Conservation (phyloP, 2,113 vertebrate genomes). For the Egretta garzetta region DNA sequence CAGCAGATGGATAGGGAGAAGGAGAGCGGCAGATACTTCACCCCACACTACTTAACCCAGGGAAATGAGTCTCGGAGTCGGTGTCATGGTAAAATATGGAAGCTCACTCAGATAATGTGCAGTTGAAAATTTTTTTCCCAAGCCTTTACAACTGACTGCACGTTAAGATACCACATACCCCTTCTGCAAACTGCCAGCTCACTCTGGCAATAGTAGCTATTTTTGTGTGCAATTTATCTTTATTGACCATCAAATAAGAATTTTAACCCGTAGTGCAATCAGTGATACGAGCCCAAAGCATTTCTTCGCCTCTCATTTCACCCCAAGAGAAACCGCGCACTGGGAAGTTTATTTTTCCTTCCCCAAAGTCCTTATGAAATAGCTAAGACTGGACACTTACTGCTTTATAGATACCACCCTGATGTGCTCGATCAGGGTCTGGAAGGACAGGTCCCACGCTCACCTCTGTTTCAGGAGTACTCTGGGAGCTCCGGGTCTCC, state of each 20-base stretch:
- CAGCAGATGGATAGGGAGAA: constrained; percentile 59
- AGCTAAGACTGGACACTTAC: background rate
- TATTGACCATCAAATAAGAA: constrained; percentile 9
- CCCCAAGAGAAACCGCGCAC: background rate
- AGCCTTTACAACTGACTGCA: constrained; percentile 19
- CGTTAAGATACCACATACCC: constrained; percentile 15
- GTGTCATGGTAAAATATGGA: constrained; percentile 78
- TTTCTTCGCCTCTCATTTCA: background rate
- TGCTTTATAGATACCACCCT: background rate
- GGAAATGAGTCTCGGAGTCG: constrained; percentile 61
- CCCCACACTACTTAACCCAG: constrained; percentile 70
- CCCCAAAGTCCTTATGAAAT: background rate
- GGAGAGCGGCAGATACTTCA: constrained; percentile 67
- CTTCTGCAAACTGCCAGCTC: constrained; percentile 26
- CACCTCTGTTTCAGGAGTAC: background rate
- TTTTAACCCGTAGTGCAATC: constrained; percentile 5
- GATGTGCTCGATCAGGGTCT: background rate
- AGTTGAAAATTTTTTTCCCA: constrained; percentile 16
- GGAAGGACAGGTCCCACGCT: background rate
- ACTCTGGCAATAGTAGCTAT: background rate
- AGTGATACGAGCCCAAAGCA: background rate
- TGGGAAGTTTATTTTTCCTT: background rate
- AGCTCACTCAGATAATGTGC: constrained; percentile 69
- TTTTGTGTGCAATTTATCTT: constrained; percentile 28
- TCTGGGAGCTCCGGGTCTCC: rapidly evolving